These are phyloP conservation scores for Akabosia matsudoensis DNA, from an alignment of 1,140 invertebrate genomes.

Conservation along the genomic window DNA sequence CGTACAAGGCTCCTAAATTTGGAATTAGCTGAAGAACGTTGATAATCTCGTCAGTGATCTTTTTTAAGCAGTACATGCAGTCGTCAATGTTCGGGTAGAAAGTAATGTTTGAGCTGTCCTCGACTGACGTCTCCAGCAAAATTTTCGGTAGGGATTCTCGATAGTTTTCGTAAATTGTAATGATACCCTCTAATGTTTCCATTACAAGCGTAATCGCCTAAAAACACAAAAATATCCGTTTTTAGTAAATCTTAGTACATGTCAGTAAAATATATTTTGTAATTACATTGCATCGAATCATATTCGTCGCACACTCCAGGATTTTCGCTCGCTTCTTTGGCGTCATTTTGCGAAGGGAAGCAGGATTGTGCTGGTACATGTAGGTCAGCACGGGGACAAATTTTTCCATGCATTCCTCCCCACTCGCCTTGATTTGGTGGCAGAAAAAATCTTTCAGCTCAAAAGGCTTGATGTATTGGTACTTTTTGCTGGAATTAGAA, in stretches of 20 bases:
- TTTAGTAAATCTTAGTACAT: no score
- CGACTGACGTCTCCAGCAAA: conserved; percentile 37
- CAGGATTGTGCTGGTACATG: conserved; percentile 30
- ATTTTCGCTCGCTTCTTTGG: conserved; percentile 20
- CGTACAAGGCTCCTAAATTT: conserved; percentile 17
- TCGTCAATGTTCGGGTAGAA: conserved; percentile 33
- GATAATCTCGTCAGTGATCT: conserved; percentile 41
- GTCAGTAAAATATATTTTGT: background rate
- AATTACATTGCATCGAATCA: conserved; percentile 39
- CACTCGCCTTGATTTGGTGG: conserved; percentile 34
- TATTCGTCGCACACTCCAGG: conserved; percentile 35
- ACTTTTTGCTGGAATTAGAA: background rate
- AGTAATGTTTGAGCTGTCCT: conserved; percentile 26
- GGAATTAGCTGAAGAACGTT: conserved; percentile 34
- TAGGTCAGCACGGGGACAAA: conserved; percentile 29
- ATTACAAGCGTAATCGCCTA: conserved; percentile 32
- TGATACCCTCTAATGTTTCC: conserved; percentile 29
- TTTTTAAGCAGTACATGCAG: conserved; percentile 43
- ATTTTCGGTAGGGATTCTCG: conserved; percentile 32
- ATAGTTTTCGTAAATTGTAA: conserved; percentile 40
- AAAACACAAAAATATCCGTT: background rate
- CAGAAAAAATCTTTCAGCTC: conserved; percentile 40
- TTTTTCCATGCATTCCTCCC: conserved; percentile 38
- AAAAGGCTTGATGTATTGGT: conserved; percentile 32
- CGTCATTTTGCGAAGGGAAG: background rate